Evolutionary conservation across 2,113 vertebrate species (phyloP).

Genomic region (Tragelaphus buxtoni): DNA sequence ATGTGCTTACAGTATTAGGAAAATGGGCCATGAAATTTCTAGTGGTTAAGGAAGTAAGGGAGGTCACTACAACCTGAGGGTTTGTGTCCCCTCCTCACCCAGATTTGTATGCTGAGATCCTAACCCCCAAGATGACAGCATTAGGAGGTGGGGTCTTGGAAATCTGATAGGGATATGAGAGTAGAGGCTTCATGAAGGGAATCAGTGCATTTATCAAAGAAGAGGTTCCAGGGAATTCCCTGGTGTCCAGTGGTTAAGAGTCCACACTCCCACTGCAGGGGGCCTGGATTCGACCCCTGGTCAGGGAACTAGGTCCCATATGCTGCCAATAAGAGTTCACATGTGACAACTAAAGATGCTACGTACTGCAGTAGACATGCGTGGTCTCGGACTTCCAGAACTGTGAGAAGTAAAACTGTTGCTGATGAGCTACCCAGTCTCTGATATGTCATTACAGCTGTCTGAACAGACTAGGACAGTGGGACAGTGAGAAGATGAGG

Average conservation of each 20-base stretch:
- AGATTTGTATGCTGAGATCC: neutral
- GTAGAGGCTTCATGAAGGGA: neutral
- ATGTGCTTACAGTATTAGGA: neutral
- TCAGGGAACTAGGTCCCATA: neutral
- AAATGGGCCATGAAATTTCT: neutral
- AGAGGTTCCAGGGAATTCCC: neutral
- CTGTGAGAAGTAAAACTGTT: neutral
- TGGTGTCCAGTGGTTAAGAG: neutral
- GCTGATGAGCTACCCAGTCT: neutral
- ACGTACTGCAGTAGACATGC: rapidly evolving
- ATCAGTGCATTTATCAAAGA: neutral
- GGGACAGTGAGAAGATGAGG: neutral
- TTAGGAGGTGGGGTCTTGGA: neutral
- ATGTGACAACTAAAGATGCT: neutral
- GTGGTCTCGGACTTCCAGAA: neutral
- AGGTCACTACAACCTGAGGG: neutral
- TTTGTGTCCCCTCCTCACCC: neutral
- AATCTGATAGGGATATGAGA: neutral
- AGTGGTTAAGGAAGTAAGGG: neutral
- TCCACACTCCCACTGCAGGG: neutral
- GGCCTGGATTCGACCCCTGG: neutral
- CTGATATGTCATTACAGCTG: neutral
- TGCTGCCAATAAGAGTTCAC: neutral
- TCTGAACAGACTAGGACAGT: neutral
- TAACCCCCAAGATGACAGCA: neutral